Base-by-base conservation (phyloP, 1,140 invertebrate genomes). In the Vanessa atalanta region DNA sequence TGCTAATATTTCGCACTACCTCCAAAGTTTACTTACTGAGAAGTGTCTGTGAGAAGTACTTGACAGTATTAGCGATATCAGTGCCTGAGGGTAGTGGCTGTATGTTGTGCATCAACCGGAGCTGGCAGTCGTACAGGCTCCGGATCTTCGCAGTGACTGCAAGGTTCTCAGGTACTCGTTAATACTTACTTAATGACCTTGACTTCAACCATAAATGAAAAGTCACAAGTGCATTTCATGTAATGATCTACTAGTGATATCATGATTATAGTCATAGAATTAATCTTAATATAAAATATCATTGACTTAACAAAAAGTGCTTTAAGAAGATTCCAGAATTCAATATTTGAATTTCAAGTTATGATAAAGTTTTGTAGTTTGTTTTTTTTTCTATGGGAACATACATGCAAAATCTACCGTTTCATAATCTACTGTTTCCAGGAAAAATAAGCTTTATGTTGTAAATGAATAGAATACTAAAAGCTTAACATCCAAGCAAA, bases 11-110 rank as follows among this genome's bases (percentile, higher is more conserved):
- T 15, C 48, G 4, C 0, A 15, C 48, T 63, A 37, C 11, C 16
- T 15, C 16, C 37, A 53, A 16, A 63, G 13, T 16, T 23, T 82
- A 95, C 95, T 95, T 95, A 99, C 99, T 97, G 80, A 99, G 94
- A 70, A 99, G 94, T 65, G 98, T 99, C 94, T 99, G 98, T 37
- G 98, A 98, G 93, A 99, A 99, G 93, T 98, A 99, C 92, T 99
- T 99, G 81, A 99, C 95, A 70, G 98, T 99, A 88, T 98, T 99
- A 66, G 98, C 97, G 89, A 99, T 98, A 91, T 99, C 99, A 72
- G 96, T 94, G 71, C 98, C 98, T 72, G 97, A 98, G 65, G 99
- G 99, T 79, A 97, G 94, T 43, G 99, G 98, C 85, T 98, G 96
- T 81, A 96, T 95, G 79, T 97, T 97, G 94, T 99, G 98, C 82